These are phyloP conservation scores for Eurytoma californica DNA, from an alignment of 2,888 invertebrate species.

Conservation along the genomic window DNA sequence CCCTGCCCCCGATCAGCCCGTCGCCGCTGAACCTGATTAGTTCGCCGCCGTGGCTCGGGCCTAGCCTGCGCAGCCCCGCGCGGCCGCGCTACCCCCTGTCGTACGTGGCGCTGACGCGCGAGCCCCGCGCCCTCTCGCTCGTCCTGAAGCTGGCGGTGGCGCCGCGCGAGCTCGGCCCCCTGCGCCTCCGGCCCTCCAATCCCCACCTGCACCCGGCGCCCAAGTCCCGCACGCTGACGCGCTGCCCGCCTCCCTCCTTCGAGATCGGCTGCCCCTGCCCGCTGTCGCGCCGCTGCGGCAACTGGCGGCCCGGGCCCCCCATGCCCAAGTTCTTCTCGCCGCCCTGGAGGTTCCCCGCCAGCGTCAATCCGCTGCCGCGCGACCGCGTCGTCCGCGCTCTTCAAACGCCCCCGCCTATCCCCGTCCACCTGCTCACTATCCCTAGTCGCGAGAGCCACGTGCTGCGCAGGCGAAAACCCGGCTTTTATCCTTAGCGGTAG, in stretches of 20 bases:
- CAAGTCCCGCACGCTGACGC: conserved; percentile 25
- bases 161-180: conserved; percentile 32
- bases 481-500: not conserved
- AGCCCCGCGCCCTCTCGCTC: conserved; percentile 38
- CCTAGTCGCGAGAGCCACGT: not conserved
- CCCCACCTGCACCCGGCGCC: conserved; percentile 12
- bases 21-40: conserved; percentile 29
- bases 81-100: conserved; percentile 44
- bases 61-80: conserved; percentile 14
- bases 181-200: not conserved
- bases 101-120: conserved; percentile 25
- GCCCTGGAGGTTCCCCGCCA: not conserved
- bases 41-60: conserved; percentile 25
- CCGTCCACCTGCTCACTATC: not conserved
- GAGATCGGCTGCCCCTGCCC: conserved; percentile 46
- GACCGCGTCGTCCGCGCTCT: conserved; percentile 3
- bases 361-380: conserved; percentile 4
- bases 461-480: conserved; percentile 8
- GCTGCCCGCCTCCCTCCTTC: conserved; percentile 36
- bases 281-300: conserved; percentile 36
- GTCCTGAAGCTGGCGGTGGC: conserved; percentile 41
- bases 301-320: conserved; percentile 45
- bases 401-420: not conserved
- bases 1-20: conserved; percentile 38
- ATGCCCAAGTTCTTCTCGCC: conserved; percentile 35